Base-by-base conservation (phyloP, 2,888 invertebrate genomes). In the Eristalis intricaria region DNA sequence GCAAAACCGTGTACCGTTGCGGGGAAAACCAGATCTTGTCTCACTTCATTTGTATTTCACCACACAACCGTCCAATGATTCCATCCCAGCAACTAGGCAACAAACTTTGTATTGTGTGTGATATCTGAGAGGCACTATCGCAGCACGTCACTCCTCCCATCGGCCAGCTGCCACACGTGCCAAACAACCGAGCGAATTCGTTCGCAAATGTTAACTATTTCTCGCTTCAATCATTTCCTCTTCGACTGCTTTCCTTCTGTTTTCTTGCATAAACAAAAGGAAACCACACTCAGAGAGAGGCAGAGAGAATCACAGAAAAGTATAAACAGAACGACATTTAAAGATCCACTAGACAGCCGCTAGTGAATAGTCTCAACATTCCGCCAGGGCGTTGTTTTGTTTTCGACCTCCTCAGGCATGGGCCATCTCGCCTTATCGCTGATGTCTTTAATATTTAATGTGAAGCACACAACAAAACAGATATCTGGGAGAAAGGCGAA, bases 401-500 rank as follows among this genome's bases (percentile, higher is more conserved):
- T 50, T 19, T 50, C 19, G 4, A 19, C 50, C 50, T 19, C 19
- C 50, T 19, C 50, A 13, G 13, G 2, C 38, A 11, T 8, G 19
- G 1, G 19, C 10, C 19, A 8, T 8, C 8, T 50, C 3, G 0
- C 19, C 26, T 56, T 68, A 68, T 43, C 68, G 29, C 26, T 56
- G 68, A 68, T 56, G 40, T 66, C n/a, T 68, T 68, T 50, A 50
- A 68, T 50, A 68, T 50, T 68, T 50, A 26, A 56, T 68, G 11
- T 68, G 40, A 40, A 19, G 15, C 35, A 63, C 7, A n/a, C 15
- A 4, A 35, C 19, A 1, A 4, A 10, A 7, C 35, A 19, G 38
- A 65, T 40, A 65, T 29, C 26, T 19, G 50, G 50, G 50, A 50
- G 60, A 23, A 60, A 60, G 26, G 38, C 32, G 38, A 13, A 7